Base-by-base conservation (phyloP, 2,113 vertebrate genomes). In the Sprattus sprattus region DNA sequence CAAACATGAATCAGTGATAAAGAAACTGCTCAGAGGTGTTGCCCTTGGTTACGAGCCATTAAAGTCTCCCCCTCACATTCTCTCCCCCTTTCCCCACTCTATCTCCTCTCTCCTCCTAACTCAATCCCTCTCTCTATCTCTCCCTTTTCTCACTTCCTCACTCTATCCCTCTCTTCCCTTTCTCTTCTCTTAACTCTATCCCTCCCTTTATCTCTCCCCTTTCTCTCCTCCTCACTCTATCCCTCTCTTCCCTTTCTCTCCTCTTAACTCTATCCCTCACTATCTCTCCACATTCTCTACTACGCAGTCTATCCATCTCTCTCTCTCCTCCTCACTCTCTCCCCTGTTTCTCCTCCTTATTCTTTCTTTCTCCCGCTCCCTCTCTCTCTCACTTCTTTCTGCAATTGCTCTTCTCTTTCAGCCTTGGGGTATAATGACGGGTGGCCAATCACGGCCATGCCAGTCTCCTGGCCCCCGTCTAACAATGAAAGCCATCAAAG, bases 401-500 rank as follows among this genome's bases (percentile, higher is more conserved):
- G 52, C 18, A 57, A 57, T 16, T 57, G 52, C 4, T 6, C 54
- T 60, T 20, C 18, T 60, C 20, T 22, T 6, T 60, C 54, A 22
- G 20, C 18, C 54, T 22, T 3, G 54, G 6, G 18, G 54, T 20
- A 20, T 60, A 60, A 22, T 6, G 3, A 49, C 9, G 13, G 1
- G 46, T 47, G 46, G 46, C 46, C 46, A 47, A 47, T 47, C 46
- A 10, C 46, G 9, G 46, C 46, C 9, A 7, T 1, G 46, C 46
- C 46, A 47, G 46, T 47, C 46, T 47, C 80, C 84, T 81, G 52
- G 84, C 60, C 28, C 46, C 44, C 45, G 18, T 45, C 85, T 2
- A 20, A 52, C 67, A 47, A 86, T 54, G 78, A 83, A 46, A 67
- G 82, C 4, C 82, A 87, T 81, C 25, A 82, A 82, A 84, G 25